These are phyloP conservation scores for Prorops nasuta DNA, from an alignment of 1,140 invertebrate genomes.

Conservation along the genomic window DNA sequence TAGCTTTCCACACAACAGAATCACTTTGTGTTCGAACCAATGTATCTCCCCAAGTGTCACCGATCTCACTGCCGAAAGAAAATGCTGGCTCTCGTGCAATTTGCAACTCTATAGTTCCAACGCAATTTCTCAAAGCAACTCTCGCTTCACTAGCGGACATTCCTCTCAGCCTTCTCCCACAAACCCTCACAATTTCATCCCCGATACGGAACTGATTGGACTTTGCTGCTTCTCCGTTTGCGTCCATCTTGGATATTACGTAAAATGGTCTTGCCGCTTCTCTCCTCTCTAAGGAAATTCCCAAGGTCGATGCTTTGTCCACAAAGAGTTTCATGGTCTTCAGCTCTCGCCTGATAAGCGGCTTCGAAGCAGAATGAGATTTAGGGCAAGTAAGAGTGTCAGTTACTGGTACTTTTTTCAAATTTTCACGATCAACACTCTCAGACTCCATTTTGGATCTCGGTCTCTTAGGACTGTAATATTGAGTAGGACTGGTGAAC, in stretches of 20 bases:
- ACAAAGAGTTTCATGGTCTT: slow-evolving; percentile 41
- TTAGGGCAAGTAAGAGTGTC: background rate
- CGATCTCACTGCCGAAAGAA: slow-evolving; percentile 25
- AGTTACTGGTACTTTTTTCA: background rate
- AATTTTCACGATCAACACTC: background rate
- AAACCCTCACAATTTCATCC: slow-evolving; percentile 70
- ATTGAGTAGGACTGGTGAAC: slow-evolving; percentile 12
- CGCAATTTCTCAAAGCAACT: slow-evolving; percentile 55
- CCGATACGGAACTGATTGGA: slow-evolving; percentile 55
- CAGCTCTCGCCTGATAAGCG: slow-evolving; percentile 36
- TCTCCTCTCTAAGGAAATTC: slow-evolving; percentile 39
- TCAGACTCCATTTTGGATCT: slow-evolving; percentile 32
- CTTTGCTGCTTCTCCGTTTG: slow-evolving; percentile 36
- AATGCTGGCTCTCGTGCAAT: slow-evolving; percentile 34
- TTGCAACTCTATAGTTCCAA: slow-evolving; percentile 40
- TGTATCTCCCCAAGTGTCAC: slow-evolving; percentile 36
- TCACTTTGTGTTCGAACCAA: slow-evolving; percentile 35
- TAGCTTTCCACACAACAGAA: slow-evolving; percentile 38
- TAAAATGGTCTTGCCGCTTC: slow-evolving; percentile 42
- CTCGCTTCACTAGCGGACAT: slow-evolving; percentile 64
- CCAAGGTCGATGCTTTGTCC: slow-evolving; percentile 26
- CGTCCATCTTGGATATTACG: slow-evolving; percentile 43
- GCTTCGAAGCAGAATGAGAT: slow-evolving; percentile 4
- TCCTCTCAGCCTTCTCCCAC: slow-evolving; percentile 64
- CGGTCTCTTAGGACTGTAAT: slow-evolving; percentile 42